Base-by-base conservation (phyloP, 2,113 vertebrate genomes). In the Cathartes aura region DNA sequence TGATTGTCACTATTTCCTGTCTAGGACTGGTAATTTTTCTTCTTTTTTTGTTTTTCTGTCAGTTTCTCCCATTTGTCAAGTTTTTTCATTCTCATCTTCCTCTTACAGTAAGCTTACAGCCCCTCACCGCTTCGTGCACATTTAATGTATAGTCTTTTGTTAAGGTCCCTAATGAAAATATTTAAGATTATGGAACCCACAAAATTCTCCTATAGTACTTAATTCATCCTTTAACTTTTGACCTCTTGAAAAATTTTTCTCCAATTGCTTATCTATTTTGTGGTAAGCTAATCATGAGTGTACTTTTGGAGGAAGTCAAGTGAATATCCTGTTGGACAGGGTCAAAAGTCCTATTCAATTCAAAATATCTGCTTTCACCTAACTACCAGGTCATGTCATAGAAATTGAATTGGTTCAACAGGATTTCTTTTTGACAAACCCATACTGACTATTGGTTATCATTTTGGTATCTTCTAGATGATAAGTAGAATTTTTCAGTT, bases 101-200 rank as follows among this genome's bases (percentile, higher is more conserved):
- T 80, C 15, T 63, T 48, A 58, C 9, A 52, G n/a, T 72, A 79
- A 72, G 26, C 6, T 72, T 56, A 23, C 30, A 73, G 26, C 4
- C 5, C 6, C 10, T 43, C 14, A 5, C 22, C 1, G 0, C 5
- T 59, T 66, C 24, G 59, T 87, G 18, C 8, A 73, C 12, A 34
- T 64, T 64, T 52, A 59, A 80, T 30, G 3, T 6, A 42, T 1
- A 74, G 15, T 7, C 9, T 68, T 88, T 95, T 76, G 3, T 53
- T 66, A 17, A 74, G 30, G 19, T 58, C 50, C 21, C 34, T 58
- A 66, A 78, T 40, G 32, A 81, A 90, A 78, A 48, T 36, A 34
- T 26, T 64, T 52, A 67, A 52, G 40, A 56, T 20, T 68, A 75
- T 15, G 5, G 11, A 92, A 64, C 4, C 4, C 10, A 40, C 16